Evolutionary conservation across 92 coral and sea anemone genomes (phyloP), one percentile per base, ranked within the genome.

Genomic region (Porites evermanni): DNA sequence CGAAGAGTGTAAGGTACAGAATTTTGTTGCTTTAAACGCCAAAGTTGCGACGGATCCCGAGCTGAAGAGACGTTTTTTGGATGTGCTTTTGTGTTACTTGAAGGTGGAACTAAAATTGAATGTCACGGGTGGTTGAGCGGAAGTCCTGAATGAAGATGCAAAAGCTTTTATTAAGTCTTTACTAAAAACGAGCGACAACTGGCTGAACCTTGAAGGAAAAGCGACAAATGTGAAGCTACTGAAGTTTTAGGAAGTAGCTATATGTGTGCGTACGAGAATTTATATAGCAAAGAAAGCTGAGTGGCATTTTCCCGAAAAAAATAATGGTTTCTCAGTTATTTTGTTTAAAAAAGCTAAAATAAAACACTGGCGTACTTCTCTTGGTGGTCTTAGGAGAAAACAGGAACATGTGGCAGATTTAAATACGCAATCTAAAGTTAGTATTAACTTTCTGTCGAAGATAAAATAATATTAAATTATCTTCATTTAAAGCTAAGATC

Each of bases 21-120:
- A 79, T 67, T 93, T 86, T 53, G 98, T 95, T 12, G 96, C 85
- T 1, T 84, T 95, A 77, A 95, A 95, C 85, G 98, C 98, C 17
- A 93, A 91, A 50, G 93, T 95, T 16, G 98, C 98, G 16, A 90
- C 94, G 6, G 95, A 95, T 50, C 75, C 94, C 69, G 89, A 74
- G 6, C 79, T 95, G 53, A 86, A 91, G 59, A 91, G 96, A 24
- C 87, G 98, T 16, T 90, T 93, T 80, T 63, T 91, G 83, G 98
- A 95, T 52, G 96, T 95, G 63, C 85, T 95, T 12, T 67, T 93
- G 79, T 95, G 98, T 68, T 95, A 93, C 70, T 69, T 95, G 89
- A 90, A 88, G 79, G 89, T 87, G 12, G 98, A 95, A 77, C 84
- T 93, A 6, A 82, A 76, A 32, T 32, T 95, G 24, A 88, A 87